Base-by-base conservation (phyloP, 2,113 vertebrate species). In the Fregata magnificens region DNA sequence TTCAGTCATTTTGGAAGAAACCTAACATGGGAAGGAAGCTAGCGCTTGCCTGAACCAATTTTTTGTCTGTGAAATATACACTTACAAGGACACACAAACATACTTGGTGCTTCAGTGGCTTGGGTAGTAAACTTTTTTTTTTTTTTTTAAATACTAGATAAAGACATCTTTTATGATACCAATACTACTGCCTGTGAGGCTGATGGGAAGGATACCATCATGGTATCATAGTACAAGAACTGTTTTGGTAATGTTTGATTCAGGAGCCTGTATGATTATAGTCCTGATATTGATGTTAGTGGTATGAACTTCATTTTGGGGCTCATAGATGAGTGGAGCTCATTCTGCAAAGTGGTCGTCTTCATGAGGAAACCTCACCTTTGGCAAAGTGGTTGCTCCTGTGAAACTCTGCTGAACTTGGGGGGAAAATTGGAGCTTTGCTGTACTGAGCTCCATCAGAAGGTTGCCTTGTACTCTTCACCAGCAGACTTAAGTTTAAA, bases 161-260 rank as follows among this genome's bases (percentile, higher is more conserved):
- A 59, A 56, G 11, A 29, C 16, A 17, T 59, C 5, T 63, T 80
- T 83, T 63, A 38, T 71, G 15, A n/a, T 16, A 32, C 7, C 25
- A 24, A 1, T 78, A 18, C 26, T 63, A 31, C 36, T 53, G 13
- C 16, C 28, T 53, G 16, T 34, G 42, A 79, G 20, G 8, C 21
- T 69, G 70, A 31, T 42, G 26, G 21, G 50, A 49, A 52, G 72
- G 22, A 32, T 63, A 24, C 11, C 11, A 6, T 32, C 0, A 0
- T 24, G 13, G 11, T 18, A 32, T 38, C 13, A 22, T 7, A 56
- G 21, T 17, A 62, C 9, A 42, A 59, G 18, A 65, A 61, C 15
- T 59, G 10, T 28, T 70, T 71, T 56, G 22, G 32, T 45, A 91
- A 62, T 58, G 16, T 36, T 81, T 40, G 6, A 53, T 38, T 56